phyloP scores from a whole-genome alignment of 2,113 vertebrate species.

The Hystrix cristata region DNA sequence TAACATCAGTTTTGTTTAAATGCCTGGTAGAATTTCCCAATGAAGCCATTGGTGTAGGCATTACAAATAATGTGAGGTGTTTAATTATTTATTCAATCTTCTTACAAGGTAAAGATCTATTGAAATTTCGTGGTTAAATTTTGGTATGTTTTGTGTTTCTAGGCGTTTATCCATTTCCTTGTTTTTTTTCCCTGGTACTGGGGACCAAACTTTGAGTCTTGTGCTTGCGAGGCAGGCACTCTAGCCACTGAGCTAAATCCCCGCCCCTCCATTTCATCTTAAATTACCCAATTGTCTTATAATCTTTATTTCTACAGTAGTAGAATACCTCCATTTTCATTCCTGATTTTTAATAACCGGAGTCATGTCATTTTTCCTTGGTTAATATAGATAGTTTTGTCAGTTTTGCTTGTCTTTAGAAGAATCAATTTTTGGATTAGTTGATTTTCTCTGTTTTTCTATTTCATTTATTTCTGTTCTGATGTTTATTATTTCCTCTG shows the following conservation, averaged over 20 bases:
- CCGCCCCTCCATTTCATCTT: background rate
- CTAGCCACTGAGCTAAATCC: too few relatives aligned
- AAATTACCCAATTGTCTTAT: background rate
- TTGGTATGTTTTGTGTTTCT: background rate
- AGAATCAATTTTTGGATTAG: background rate
- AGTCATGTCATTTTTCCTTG: background rate
- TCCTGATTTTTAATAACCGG: background rate
- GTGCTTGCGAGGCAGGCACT: too few relatives aligned
- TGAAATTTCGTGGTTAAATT: background rate
- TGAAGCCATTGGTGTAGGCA: background rate
- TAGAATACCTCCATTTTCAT: background rate
- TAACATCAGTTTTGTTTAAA: background rate
- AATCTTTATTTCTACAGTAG: constrained; percentile 8
- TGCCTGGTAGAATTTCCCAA: background rate
- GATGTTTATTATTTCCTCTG: background rate
- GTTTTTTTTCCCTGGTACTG: too few relatives aligned
- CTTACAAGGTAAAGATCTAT: background rate
- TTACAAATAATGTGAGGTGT: background rate
- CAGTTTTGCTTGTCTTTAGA: constrained; percentile 9
- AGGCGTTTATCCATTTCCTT: background rate
- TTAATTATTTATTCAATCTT: background rate
- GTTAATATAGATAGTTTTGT: background rate
- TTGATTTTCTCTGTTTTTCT: constrained; percentile 8
- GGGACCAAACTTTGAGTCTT: too few relatives aligned
- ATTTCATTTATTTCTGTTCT: background rate